A percentile compares a stretch with the other conserved stretches of the same genome.
These are phyloP conservation scores for Lacerta viridis DNA, from an alignment of 2,797 vertebrate species.

Conservation along the genomic window DNA sequence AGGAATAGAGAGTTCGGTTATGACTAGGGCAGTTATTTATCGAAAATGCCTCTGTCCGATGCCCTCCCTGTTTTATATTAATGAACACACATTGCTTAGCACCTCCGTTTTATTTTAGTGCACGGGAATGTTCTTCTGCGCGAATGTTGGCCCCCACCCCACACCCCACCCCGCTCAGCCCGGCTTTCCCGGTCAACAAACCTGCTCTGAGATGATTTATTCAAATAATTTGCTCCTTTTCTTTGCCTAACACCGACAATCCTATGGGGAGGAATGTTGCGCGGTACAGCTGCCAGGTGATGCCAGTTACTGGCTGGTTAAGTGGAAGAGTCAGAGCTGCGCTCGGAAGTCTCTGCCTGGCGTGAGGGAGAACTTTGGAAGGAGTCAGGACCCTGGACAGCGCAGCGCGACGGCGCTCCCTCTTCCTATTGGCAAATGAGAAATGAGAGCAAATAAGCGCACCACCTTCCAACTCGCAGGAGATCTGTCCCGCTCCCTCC, in stretches of 20 bases:
- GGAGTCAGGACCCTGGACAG: slow-evolving; percentile 45
- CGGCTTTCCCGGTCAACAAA: background rate
- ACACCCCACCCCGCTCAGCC: background rate
- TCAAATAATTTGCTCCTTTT: background rate
- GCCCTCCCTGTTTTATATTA: slow-evolving; percentile 8
- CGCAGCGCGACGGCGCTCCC: background rate
- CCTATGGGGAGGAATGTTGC: background rate
- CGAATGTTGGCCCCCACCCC: too few species aligned
- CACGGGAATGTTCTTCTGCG: background rate
- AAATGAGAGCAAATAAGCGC: background rate
- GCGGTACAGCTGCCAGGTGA: background rate
- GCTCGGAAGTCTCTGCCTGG: background rate
- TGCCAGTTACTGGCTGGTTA: too few species aligned
- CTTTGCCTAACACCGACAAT: background rate
- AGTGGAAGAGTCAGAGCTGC: background rate
- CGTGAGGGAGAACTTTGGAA: background rate
- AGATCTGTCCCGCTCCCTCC: background rate
- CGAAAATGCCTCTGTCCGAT: slow-evolving; percentile 7
- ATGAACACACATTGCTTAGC: background rate
- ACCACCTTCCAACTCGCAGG: background rate
- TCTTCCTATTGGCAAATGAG: background rate
- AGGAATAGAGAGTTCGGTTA: slow-evolving; percentile 50
- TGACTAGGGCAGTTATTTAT: background rate
- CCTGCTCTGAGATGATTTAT: background rate
- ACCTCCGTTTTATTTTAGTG: slow-evolving; percentile 21